A percentile compares a stretch with the other conserved stretches of the same genome.
Conservation (phyloP, 2,797 vertebrate species). For the Denticeps clupeoides region DNA sequence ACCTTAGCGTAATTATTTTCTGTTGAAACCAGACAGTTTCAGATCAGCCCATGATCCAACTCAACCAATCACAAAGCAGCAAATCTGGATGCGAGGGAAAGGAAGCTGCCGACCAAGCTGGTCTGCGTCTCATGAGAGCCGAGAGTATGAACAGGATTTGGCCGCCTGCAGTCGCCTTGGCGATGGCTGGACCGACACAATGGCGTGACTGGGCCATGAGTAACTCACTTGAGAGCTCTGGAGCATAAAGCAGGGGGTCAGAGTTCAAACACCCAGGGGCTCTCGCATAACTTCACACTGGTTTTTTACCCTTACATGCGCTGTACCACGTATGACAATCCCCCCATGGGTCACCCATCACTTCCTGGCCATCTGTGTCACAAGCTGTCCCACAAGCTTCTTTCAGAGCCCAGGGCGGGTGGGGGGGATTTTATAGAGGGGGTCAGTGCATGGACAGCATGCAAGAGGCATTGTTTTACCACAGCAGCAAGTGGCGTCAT, state of each 20-base stretch:
- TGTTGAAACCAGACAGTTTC: conserved; percentile 3
- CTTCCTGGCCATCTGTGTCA: conserved; percentile 35
- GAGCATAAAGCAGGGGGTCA: conserved; percentile 8
- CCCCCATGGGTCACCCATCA: conserved; percentile 3
- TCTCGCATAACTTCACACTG: conserved; percentile 15
- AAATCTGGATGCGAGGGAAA: neutral
- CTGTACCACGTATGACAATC: conserved; percentile 22
- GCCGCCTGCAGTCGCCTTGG: neutral
- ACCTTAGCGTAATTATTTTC: conserved; percentile 4
- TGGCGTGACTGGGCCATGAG: conserved; percentile 1
- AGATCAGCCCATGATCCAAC: conserved; percentile 9
- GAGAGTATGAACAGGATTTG: neutral
- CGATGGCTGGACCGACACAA: neutral
- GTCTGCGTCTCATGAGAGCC: no score
- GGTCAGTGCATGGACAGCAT: no score
- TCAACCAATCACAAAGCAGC: neutral
- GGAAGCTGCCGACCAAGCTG: neutral
- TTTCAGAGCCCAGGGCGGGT: neutral
- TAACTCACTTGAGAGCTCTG: conserved; percentile 6
- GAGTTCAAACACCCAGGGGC: conserved; percentile 10
- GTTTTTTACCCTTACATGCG: neutral
- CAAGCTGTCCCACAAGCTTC: conserved; percentile 29
- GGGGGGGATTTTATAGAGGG: conserved; percentile 5
- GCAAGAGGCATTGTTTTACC: no score
- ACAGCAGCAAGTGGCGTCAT: no score